phyloP scores from a whole-genome alignment of 2,113 vertebrate species.

The Myiozetetes cayanensis region DNA sequence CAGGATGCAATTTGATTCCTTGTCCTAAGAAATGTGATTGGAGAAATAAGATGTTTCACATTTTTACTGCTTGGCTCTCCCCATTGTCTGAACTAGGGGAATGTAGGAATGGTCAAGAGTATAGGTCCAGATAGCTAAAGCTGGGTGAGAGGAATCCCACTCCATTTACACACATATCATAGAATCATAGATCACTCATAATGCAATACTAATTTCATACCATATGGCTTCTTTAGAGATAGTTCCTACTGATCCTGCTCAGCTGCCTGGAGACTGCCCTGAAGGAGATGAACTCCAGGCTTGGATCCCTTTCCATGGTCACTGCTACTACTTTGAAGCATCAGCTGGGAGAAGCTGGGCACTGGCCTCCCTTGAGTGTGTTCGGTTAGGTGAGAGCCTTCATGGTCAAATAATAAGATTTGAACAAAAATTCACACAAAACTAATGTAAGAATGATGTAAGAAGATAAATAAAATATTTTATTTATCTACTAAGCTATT shows the following conservation, averaged over 20 bases:
- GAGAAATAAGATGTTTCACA: background rate
- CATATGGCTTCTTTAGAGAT: conserved; percentile 58
- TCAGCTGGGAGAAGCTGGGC: conserved; percentile 79
- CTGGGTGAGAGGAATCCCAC: background rate
- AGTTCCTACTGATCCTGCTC: conserved; percentile 83
- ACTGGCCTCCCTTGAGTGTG: conserved; percentile 84
- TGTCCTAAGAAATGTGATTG: background rate
- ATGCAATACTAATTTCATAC: background rate
- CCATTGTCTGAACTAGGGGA: background rate
- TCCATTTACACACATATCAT: background rate
- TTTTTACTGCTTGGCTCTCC: background rate
- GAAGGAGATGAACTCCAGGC: conserved; percentile 64
- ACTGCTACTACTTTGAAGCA: conserved; percentile 83
- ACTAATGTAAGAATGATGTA: background rate
- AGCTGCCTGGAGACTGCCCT: conserved; percentile 85
- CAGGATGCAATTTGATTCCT: background rate
- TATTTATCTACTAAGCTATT: background rate
- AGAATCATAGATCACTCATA: background rate
- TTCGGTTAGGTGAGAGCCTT: conserved; percentile 77
- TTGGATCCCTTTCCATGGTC: conserved; percentile 86
- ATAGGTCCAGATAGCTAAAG: background rate
- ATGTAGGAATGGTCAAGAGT: background rate
- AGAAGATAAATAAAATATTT: background rate
- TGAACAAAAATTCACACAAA: background rate
- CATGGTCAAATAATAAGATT: background rate